Percentiles rank a stretch among this genome's conserved stretches.
Evolutionary conservation across 2,113 vertebrate genomes (phyloP).

Genomic region (Sylvia atricapilla): DNA sequence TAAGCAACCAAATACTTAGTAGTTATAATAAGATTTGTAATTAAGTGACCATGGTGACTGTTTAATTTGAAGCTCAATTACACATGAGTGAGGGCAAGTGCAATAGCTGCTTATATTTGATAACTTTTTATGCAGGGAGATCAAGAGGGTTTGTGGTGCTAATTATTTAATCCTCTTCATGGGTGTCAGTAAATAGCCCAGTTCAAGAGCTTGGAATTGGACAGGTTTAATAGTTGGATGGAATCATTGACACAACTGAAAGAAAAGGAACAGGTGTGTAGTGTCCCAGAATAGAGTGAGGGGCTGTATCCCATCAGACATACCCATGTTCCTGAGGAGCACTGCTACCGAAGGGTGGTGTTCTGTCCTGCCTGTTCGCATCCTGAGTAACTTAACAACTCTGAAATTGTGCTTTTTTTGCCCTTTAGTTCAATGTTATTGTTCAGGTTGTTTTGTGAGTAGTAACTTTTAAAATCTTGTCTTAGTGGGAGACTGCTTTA

Average conservation of each 20-base stretch:
- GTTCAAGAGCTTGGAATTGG: background rate
- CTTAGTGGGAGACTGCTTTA: background rate
- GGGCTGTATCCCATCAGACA: background rate
- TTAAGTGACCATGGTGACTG: background rate
- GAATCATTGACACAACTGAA: background rate
- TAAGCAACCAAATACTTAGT: background rate
- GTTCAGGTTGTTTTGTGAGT: background rate
- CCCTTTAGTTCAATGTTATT: background rate
- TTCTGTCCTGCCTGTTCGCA: background rate
- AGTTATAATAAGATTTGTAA: background rate
- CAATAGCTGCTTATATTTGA: background rate
- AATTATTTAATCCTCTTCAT: background rate
- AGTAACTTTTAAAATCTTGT: background rate
- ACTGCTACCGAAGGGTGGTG: background rate
- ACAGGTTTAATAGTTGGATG: background rate
- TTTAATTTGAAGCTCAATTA: slow-evolving; percentile 19
- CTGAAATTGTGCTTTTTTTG: background rate
- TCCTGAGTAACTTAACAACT: background rate
- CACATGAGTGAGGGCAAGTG: background rate
- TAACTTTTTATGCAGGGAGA: background rate
- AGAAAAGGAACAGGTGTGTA: background rate
- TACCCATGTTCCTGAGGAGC: background rate
- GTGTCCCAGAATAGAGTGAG: background rate
- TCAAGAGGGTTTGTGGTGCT: background rate
- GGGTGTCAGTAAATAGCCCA: background rate